These are phyloP conservation scores for Numida meleagris DNA, from an alignment of 2,113 vertebrate genomes.

Conservation along the genomic window DNA sequence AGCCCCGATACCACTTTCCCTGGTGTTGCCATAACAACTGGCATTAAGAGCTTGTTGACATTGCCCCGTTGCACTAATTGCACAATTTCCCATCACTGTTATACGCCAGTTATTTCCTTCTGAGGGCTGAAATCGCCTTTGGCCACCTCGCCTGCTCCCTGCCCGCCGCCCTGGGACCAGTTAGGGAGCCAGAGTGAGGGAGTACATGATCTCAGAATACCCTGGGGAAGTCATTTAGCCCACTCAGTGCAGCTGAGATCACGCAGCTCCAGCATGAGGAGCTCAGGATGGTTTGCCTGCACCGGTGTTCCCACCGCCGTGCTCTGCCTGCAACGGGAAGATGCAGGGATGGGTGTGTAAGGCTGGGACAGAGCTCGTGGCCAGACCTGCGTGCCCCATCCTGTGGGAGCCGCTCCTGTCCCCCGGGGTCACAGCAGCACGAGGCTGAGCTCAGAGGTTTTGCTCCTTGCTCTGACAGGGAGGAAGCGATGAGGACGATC, in stretches of 20 bases:
- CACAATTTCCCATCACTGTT: slow-evolving; percentile 72
- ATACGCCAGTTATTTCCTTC: slow-evolving; percentile 66
- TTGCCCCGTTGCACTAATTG: slow-evolving; percentile 75
- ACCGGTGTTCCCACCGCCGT: not conserved
- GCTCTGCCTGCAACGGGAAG: not conserved
- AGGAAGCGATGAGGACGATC: not conserved
- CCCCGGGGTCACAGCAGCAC: not conserved
- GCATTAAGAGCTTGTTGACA: slow-evolving; percentile 74
- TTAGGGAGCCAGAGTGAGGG: slow-evolving; percentile 33
- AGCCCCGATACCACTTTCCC: slow-evolving; percentile 30
- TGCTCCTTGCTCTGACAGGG: not conserved
- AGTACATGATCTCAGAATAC: slow-evolving; percentile 56
- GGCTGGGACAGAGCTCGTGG: fast-evolving
- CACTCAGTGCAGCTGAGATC: not conserved
- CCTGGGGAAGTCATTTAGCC: slow-evolving; percentile 42
- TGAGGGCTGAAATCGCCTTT: slow-evolving; percentile 69
- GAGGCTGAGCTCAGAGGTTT: not conserved
- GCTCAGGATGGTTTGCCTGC: not conserved
- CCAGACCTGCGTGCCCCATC: not conserved
- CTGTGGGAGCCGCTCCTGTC: not conserved
- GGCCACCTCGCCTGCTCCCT: slow-evolving; percentile 45
- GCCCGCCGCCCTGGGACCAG: slow-evolving; percentile 31
- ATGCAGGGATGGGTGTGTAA: not conserved
- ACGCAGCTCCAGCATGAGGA: not conserved
- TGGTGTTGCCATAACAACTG: slow-evolving; percentile 76